Percentiles rank a stretch among this genome's conserved stretches.
These are phyloP conservation scores for Vulpes lagopus DNA, from an alignment of 2,113 vertebrate species.

Conservation along the genomic window DNA sequence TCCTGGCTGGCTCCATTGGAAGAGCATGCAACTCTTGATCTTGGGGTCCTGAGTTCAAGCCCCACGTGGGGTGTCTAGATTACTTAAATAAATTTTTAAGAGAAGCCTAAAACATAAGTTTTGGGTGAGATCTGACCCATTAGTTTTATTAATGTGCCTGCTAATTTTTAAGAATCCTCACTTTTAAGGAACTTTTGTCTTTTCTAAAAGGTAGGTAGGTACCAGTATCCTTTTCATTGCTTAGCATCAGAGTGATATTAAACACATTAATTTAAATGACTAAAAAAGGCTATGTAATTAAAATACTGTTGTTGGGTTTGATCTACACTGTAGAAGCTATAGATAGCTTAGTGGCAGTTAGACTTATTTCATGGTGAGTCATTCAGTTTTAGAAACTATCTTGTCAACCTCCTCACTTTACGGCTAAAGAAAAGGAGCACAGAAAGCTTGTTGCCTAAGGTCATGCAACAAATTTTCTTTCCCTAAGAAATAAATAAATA, in stretches of 20 bases:
- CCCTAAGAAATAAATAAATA: not conserved
- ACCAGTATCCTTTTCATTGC: not conserved
- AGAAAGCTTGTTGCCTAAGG: not conserved
- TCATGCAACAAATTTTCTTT: conserved; percentile 50
- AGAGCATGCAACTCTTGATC: not conserved
- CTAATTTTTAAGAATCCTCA: conserved; percentile 3
- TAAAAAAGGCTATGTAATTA: not conserved
- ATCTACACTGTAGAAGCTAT: not conserved
- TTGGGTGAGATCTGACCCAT: not conserved
- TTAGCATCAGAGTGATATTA: not conserved
- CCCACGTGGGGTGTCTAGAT: not conserved
- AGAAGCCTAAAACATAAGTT: not conserved
- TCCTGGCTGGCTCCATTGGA: not conserved
- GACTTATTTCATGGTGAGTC: conserved; percentile 6
- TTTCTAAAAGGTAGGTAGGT: not conserved
- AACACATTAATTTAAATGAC: conserved; percentile 23
- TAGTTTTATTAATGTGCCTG: conserved; percentile 18
- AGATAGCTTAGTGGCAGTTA: not conserved
- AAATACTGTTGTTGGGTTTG: conserved; percentile 15
- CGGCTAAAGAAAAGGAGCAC: not conserved
- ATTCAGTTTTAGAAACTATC: not conserved
- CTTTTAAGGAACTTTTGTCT: conserved; percentile 48
- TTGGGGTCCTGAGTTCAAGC: not conserved
- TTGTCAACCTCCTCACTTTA: conserved; percentile 13
- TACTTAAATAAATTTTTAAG: not conserved